Conservation (phyloP, 1,140 invertebrate species). For the Triops longicaudatus region DNA sequence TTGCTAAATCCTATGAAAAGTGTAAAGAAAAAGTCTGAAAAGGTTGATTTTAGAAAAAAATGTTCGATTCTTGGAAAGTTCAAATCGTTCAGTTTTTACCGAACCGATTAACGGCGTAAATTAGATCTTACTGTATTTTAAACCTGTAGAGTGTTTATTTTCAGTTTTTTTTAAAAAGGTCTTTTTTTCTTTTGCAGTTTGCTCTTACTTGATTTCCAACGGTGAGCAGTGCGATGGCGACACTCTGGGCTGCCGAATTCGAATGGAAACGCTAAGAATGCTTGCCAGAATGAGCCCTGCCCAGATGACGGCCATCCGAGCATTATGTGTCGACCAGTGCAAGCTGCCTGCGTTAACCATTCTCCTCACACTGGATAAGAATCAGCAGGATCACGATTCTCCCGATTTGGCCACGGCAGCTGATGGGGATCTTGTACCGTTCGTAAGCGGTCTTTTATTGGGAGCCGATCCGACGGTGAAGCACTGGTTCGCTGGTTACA, state of each 20-base stretch:
- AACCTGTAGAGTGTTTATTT: background rate
- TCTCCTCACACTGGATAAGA: constrained; percentile 56
- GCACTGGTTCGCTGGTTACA: constrained; percentile 85
- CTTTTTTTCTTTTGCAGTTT: constrained; percentile 52
- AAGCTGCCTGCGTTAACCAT: constrained; percentile 80
- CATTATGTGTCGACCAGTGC: constrained; percentile 77
- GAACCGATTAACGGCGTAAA: too few species aligned
- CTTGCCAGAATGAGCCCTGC: constrained; percentile 84
- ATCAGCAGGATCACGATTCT: constrained; percentile 30
- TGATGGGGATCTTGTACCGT: constrained; percentile 59
- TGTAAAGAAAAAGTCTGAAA: too few species aligned
- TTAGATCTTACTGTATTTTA: background rate
- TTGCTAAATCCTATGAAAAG: too few species aligned
- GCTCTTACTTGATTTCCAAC: constrained; percentile 69
- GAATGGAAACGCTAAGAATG: constrained; percentile 62
- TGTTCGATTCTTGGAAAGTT: too few species aligned
- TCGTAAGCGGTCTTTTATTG: constrained; percentile 79
- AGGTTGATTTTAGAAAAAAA: too few species aligned
- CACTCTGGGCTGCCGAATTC: constrained; percentile 54
- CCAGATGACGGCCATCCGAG: constrained; percentile 68
- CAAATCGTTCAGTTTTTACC: too few species aligned
- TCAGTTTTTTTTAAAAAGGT: background rate
- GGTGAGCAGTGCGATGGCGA: constrained; percentile 83
- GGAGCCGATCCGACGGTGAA: constrained; percentile 81
- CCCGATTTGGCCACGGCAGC: constrained; percentile 33